Conservation (phyloP, 2,113 vertebrate species). For the Poeciliopsis occidentalis region DNA sequence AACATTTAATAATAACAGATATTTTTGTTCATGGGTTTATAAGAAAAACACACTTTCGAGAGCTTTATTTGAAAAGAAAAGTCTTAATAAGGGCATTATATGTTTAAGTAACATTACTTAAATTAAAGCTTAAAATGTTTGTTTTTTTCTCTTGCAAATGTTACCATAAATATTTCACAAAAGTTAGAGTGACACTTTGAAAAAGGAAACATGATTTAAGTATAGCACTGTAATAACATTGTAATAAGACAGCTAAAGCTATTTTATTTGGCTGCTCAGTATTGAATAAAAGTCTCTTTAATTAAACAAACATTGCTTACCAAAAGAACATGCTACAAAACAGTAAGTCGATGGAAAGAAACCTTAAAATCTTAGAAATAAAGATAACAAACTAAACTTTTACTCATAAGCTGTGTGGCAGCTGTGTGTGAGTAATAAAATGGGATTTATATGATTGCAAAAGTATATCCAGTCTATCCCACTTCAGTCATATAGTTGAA, state of each 20-base stretch:
- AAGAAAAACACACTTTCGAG: background rate
- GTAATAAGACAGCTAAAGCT: too few species aligned
- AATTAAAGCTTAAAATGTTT: background rate
- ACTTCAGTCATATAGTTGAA: background rate
- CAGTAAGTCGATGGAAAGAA: too few species aligned
- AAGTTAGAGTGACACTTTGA: background rate
- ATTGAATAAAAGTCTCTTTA: too few species aligned
- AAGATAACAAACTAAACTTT: constrained; percentile 2
- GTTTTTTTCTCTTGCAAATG: background rate
- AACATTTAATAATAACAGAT: background rate
- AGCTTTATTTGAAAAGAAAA: background rate
- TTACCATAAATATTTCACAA: background rate
- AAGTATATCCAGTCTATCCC: background rate
- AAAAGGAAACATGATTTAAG: background rate
- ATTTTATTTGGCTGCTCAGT: too few species aligned
- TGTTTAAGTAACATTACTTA: background rate
- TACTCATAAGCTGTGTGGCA: background rate
- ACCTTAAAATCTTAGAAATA: background rate
- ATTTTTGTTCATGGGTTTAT: background rate
- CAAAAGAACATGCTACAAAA: too few species aligned
- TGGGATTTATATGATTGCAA: background rate
- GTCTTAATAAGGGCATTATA: background rate
- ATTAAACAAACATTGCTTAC: too few species aligned
- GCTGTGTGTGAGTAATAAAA: background rate
- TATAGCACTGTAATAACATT: too few species aligned